Evolutionary conservation across 2,797 vertebrate genomes (phyloP).

Genomic region (Apogon hyalosoma): DNA sequence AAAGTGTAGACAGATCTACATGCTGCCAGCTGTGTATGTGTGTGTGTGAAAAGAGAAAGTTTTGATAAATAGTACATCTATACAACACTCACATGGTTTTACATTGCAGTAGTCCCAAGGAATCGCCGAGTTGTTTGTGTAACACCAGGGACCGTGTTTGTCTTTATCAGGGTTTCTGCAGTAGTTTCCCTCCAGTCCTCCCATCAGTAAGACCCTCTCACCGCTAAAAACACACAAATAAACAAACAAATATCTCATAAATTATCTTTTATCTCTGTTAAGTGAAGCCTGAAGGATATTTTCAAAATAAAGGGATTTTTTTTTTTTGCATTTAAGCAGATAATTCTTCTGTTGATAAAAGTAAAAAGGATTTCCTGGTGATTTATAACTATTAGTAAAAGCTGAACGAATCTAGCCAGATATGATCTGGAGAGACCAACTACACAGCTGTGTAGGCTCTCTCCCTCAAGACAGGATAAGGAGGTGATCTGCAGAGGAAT

Average conservation of each 20-base stretch:
- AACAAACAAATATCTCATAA: slow-evolving; percentile 25
- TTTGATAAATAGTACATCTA: neutral
- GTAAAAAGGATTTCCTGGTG: slow-evolving; percentile 14
- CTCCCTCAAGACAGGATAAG: slow-evolving; percentile 66
- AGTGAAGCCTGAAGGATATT: slow-evolving; percentile 34
- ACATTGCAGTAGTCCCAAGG: slow-evolving; percentile 97
- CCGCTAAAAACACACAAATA: slow-evolving; percentile 66
- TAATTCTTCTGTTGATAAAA: slow-evolving; percentile 26
- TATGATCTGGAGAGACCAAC: slow-evolving; percentile 50
- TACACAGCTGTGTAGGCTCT: slow-evolving; percentile 64
- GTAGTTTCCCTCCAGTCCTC: slow-evolving; percentile 90
- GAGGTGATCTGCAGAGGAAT: slow-evolving; percentile 59
- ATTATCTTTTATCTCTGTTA: slow-evolving; percentile 35
- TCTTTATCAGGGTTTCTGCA: slow-evolving; percentile 98
- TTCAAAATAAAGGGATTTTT: slow-evolving; percentile 21
- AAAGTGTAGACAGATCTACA: slow-evolving; percentile 52
- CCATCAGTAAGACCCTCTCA: slow-evolving; percentile 68
- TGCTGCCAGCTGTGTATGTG: slow-evolving; percentile 26
- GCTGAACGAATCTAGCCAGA: slow-evolving; percentile 48
- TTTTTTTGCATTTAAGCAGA: neutral
- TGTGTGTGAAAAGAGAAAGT: neutral
- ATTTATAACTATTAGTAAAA: slow-evolving; percentile 57
- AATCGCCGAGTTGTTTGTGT: slow-evolving; percentile 91
- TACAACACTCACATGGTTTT: slow-evolving; percentile 90
- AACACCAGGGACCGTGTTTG: slow-evolving; percentile 97